Base-by-base conservation (phyloP, 2,113 vertebrate genomes). In the Chrysochloris asiatica region DNA sequence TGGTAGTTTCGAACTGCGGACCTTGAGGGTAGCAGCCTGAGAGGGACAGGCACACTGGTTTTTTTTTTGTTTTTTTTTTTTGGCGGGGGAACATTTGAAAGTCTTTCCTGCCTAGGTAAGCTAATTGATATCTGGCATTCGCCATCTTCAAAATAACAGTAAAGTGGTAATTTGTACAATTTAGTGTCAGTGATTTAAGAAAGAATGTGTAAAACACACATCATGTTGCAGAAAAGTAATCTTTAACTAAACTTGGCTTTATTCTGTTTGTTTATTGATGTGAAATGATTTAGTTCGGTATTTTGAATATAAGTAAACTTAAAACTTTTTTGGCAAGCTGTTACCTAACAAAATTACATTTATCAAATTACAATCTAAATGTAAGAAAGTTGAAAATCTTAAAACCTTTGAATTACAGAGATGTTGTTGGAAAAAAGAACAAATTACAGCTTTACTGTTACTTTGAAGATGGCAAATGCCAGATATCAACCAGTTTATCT, bases 331-430 rank as follows among this genome's bases (percentile, higher is more conserved):
- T 41, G 38, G 45, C 4, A 92, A 83, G 10, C n/a, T 92, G 14
- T 28, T 94, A 17, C 83, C 52, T 72, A 93, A 78, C 86, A 93
- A 89, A 88, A 76, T 75, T 89, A 76, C 6, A 50, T 83, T 89
- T 76, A 47, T 84, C 88, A 94, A 89, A 56, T 91, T 65, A 50
- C 8, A 77, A 93, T 59, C 67, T 77, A 90, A 82, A 21, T 72
- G 24, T 72, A 85, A 76, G 28, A 71, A 72, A 82, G 12, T 86
- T 47, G 4, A 38, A 88, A 75, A 63, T 1, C 78, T 24, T 78
- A 43, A 45, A 59, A n/a, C n/a, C n/a, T n/a, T n/a, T n/a, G n/a
- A n/a, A n/a, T n/a, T n/a, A n/a, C n/a, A n/a, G n/a, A n/a, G n/a
- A n/a, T n/a, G n/a, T n/a, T n/a, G n/a, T n/a, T n/a, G n/a, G n/a